Base-by-base conservation (phyloP, 2,797 vertebrate species). In the Emydoidea blandingii region DNA sequence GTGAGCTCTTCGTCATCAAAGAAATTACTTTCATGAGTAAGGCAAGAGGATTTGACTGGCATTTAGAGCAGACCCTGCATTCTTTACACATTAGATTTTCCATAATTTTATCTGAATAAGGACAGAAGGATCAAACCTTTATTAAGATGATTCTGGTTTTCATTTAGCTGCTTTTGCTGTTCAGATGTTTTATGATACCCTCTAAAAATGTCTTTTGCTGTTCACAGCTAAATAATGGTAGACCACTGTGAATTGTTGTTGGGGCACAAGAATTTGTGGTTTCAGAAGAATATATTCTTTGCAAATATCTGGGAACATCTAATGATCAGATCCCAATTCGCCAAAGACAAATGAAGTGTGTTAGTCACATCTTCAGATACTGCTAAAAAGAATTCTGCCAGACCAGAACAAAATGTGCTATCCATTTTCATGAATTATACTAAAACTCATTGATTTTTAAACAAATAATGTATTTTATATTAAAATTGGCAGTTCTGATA, bases 401-500 rank as follows among this genome's bases (percentile, higher is more conserved):
- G 72, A 54, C 91, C 2, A 89, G 27, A 87, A 79, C 1, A 89
- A 89, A 83, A 14, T 4, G 11, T 49, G 49, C 4, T 41, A 86
- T 56, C 3, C 1, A 81, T 62, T 95, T 56, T 83, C 56, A 87
- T n/a, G 0, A 78, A 87, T 41, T 89, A 2, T 83, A 54, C 50
- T 83, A 44, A 79, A 86, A 92, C 4, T 81, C 19, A 37, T 85
- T 83, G 27, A 34, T 80, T 95, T 96, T 93, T 88, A 27, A 95
- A 93, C 12, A 92, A 44, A 94, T 37, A 50, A 83, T 94, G 53
- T 83, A 79, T 88, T 87, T 80, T 37, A 94, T 97, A 97, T 90
- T 97, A 97, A 97, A 95, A 86, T 76, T 98, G 90, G 27, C 82
- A 96, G 52, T 41, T 84, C 68, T 94, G 89, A 94, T 92, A 50